Base-by-base conservation (phyloP, 2,888 invertebrate species). In the Balanococcus diminutus region DNA sequence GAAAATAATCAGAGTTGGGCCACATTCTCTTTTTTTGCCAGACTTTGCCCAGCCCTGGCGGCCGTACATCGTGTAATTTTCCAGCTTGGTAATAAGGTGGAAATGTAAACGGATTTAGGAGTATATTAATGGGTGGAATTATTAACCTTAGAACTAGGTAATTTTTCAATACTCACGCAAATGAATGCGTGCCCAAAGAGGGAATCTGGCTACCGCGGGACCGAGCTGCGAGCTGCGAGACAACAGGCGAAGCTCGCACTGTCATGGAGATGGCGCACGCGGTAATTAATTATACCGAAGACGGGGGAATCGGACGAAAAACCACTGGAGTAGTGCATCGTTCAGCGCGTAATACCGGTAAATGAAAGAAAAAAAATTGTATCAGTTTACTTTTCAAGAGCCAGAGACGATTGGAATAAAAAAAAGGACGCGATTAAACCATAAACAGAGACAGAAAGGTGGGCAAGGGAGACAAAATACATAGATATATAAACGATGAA, bases 281-380 rank as follows among this genome's bases (percentile, higher is more conserved):
- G 5, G 61, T 67, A 67, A 67, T 67, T 67, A 67, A 67, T 67
- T 67, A 67, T 28, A 25, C 28, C 61, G 61, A 28, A 25, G 61
- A 67, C 61, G 28, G 61, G 61, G 61, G 75, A 75, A n/a, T 75
- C 75, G 75, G 36, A 75, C 32, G 25, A 28, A 67, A 28, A 25
- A 5, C 75, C 75, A 28, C 19, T 16, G 22, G n/a, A 22, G 25
- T 46, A 36, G 36, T 8, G 36, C 8, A 36, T 36, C n/a, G n/a
- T n/a, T n/a, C n/a, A 14, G 75, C 75, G 75, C 75, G 75, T 75
- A 75, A 75, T 75, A 75, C 75, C 75, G 75, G 75, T 75, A 75
- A 31, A 67, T 67, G 28, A 16, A 67, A 28, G 61, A 5, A 31
- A 67, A 32, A 75, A 75, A 75, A 75, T 32, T n/a, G 19, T n/a